phyloP scores from a whole-genome alignment of 2,113 vertebrate genomes.

The Fregetta grallaria region DNA sequence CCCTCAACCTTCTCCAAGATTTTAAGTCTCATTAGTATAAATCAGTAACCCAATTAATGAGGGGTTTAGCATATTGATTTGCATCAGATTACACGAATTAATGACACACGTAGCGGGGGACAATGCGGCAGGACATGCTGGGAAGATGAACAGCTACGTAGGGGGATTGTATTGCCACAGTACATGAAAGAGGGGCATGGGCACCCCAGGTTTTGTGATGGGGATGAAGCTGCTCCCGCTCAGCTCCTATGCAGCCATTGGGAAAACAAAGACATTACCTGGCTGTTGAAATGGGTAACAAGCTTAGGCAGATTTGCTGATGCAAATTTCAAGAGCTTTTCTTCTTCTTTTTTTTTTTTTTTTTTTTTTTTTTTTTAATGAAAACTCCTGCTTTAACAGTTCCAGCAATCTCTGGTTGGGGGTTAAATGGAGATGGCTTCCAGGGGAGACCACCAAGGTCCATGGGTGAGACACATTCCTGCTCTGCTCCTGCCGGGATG shows the following conservation, averaged over 20 bases:
- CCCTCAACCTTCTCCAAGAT: not conserved
- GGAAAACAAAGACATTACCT: not conserved
- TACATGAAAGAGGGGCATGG: not conserved
- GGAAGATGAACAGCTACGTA: not conserved
- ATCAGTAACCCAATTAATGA: conserved; percentile 28
- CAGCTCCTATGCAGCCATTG: fast-evolving
- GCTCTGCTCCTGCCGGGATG: not conserved
- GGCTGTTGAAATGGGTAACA: not conserved
- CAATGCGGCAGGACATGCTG: not conserved
- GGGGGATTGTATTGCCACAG: not conserved
- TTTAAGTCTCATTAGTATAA: conserved; percentile 51
- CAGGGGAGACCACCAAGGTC: not conserved
- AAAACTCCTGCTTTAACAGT: not conserved
- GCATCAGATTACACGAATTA: not conserved
- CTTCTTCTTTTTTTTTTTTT: not conserved
- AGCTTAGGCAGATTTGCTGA: not conserved
- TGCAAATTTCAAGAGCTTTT: not conserved
- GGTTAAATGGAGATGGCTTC: not conserved
- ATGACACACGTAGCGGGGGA: not conserved
- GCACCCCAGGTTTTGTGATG: not conserved
- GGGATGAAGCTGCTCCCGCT: not conserved
- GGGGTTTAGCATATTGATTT: conserved; percentile 37
- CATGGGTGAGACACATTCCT: fast-evolving
- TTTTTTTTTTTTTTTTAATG: not conserved
- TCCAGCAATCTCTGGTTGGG: not conserved